phyloP scores from a whole-genome alignment of 2,888 invertebrate genomes.

The Calameuta idolon region DNA sequence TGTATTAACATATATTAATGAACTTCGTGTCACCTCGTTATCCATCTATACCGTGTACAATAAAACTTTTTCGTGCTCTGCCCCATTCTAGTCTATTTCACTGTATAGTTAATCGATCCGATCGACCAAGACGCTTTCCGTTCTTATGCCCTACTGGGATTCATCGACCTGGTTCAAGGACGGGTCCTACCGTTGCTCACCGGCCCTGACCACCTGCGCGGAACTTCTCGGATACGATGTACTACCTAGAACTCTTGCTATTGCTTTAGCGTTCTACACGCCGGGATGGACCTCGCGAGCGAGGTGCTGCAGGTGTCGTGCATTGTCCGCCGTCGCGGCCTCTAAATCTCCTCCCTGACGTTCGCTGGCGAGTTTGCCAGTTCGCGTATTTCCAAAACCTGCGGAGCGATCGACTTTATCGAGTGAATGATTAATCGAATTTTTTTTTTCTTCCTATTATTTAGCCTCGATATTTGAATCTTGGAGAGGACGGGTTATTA shows the following conservation, averaged over 20 bases:
- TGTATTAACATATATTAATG: neutral
- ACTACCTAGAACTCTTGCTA: neutral
- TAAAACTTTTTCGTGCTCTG: neutral
- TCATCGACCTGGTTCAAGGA: neutral
- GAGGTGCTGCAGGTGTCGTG: conserved; percentile 58
- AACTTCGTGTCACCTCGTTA: neutral
- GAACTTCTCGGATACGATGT: neutral
- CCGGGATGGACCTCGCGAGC: conserved; percentile 2
- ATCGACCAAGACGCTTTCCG: neutral
- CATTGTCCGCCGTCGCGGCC: conserved; percentile 58
- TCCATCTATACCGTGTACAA: neutral
- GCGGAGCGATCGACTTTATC: neutral
- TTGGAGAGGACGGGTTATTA: neutral
- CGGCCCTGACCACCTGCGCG: neutral
- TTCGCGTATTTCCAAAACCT: conserved; percentile 48
- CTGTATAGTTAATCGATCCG: neutral
- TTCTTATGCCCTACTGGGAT: neutral
- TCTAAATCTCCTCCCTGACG: conserved; percentile 59
- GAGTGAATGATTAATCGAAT: neutral
- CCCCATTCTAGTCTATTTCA: neutral
- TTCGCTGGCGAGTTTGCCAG: conserved; percentile 47
- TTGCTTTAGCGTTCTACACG: conserved; percentile 1
- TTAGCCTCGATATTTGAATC: neutral
- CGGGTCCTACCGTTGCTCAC: neutral
- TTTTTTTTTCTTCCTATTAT: neutral